These are phyloP conservation scores for Itoplectis maculator DNA, from an alignment of 2,888 invertebrate genomes.

Conservation along the genomic window DNA sequence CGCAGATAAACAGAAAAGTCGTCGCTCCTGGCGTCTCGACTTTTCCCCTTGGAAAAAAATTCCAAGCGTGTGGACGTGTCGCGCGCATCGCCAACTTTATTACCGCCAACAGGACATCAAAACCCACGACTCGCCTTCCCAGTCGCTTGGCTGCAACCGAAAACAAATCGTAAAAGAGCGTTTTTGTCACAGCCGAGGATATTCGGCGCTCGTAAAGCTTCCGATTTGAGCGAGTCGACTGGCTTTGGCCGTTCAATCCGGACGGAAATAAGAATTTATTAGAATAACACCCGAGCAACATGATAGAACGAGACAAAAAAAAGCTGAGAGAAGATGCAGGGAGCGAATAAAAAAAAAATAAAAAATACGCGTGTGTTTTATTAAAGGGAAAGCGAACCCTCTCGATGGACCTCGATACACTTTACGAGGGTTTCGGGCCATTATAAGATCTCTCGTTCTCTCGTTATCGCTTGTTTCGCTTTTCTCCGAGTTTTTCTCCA, in stretches of 20 bases:
- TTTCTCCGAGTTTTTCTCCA: slow-evolving; percentile 45
- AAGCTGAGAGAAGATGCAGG: slow-evolving; percentile 27
- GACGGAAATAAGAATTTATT: slow-evolving; percentile 75
- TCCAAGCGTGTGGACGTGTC: slow-evolving; percentile 32
- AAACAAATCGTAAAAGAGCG: slow-evolving; percentile 80
- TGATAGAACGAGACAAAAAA: slow-evolving; percentile 38
- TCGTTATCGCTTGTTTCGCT: slow-evolving; percentile 42
- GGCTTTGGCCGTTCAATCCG: slow-evolving; percentile 36
- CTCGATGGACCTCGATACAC: slow-evolving; percentile 66
- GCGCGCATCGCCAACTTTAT: slow-evolving; percentile 70
- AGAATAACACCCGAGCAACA: slow-evolving; percentile 65
- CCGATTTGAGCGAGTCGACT: slow-evolving; percentile 48
- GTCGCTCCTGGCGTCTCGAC: slow-evolving; percentile 1
- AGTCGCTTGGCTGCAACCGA: slow-evolving; percentile 62
- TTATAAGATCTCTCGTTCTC: slow-evolving; percentile 69
- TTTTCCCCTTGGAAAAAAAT: slow-evolving; percentile 13
- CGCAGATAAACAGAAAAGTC: slow-evolving; percentile 6
- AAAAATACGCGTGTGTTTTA: slow-evolving; percentile 28
- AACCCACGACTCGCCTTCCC: slow-evolving; percentile 59
- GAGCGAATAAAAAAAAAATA: slow-evolving; percentile 36
- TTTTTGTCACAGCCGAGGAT: slow-evolving; percentile 66
- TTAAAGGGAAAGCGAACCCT: slow-evolving; percentile 27
- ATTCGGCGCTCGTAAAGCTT: slow-evolving; percentile 68
- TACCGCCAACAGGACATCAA: slow-evolving; percentile 76
- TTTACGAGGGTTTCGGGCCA: slow-evolving; percentile 69